Conservation (phyloP, 2,797 vertebrate genomes). For the Muscicapa striata region DNA sequence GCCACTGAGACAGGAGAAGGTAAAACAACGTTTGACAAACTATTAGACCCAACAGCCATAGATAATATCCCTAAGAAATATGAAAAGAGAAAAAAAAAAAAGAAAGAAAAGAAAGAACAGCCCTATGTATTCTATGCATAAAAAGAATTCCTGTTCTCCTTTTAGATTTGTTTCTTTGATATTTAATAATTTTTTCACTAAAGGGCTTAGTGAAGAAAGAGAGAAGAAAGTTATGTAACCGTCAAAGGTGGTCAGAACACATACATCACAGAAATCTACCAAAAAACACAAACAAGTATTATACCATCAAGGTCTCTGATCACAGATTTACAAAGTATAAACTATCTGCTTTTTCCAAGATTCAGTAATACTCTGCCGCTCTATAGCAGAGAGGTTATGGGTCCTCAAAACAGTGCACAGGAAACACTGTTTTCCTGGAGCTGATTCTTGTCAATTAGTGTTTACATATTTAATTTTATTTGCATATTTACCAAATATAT, state of each 20-base stretch:
- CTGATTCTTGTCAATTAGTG: not conserved
- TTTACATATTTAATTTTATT: not conserved
- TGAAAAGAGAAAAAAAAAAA: accelerated
- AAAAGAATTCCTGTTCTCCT: not conserved
- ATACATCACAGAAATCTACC: not conserved
- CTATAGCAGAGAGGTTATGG: not conserved
- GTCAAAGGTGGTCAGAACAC: not conserved
- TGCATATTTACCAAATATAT: not conserved
- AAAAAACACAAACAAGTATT: not conserved
- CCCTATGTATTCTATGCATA: not conserved
- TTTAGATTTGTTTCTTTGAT: not conserved
- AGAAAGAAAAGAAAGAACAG: accelerated
- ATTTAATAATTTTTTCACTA: not conserved
- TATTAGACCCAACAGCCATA: not conserved
- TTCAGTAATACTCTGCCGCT: not conserved
- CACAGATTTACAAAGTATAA: not conserved
- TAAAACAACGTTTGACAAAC: not conserved
- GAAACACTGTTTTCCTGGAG: not conserved
- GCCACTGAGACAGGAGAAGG: not conserved
- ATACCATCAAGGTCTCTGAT: not conserved
- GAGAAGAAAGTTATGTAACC: not conserved
- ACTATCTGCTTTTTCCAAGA: not conserved
- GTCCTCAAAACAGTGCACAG: not conserved
- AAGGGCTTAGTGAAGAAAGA: not conserved
- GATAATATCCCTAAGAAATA: not conserved